Percentiles rank a stretch among this genome's conserved stretches.
phyloP scores from a whole-genome alignment of 2,888 invertebrate species.

The Cephonodes hylas region DNA sequence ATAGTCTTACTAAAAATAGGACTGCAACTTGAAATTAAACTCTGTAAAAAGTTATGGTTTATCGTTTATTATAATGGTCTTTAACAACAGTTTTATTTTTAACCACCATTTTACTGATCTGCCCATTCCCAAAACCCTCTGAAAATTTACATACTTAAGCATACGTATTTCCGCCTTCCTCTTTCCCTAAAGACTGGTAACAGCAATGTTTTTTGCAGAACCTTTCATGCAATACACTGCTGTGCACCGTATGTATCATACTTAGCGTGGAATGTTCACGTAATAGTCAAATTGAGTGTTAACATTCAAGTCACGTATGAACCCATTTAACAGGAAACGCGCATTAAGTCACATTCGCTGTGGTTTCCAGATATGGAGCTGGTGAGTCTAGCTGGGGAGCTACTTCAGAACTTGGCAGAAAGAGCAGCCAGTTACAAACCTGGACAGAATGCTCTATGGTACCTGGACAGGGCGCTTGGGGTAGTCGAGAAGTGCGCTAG shows the following conservation, averaged over 20 bases:
- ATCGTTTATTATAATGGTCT: too few species aligned
- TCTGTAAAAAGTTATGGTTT: too few species aligned
- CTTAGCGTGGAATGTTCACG: neutral
- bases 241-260: too few species aligned
- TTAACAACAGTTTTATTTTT: too few species aligned
- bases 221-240: neutral
- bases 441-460: conserved; percentile 70
- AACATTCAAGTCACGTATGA: neutral
- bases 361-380: conserved; percentile 63
- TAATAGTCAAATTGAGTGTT: neutral
- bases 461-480: conserved; percentile 74
- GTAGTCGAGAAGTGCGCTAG: conserved; percentile 78
- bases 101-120: too few species aligned
- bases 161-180: too few species aligned
- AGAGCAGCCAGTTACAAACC: conserved; percentile 63
- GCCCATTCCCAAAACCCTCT: too few species aligned
- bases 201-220: too few species aligned
- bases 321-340: neutral
- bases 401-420: conserved; percentile 60
- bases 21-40: too few species aligned
- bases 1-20: too few species aligned
- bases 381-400: conserved; percentile 56
- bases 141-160: too few species aligned
- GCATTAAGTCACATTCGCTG: neutral
- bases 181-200: too few species aligned